Evolutionary conservation across 2,113 vertebrate species (phyloP), one percentile per base, ranked within the genome.

Genomic region (Prunella fulvescens): DNA sequence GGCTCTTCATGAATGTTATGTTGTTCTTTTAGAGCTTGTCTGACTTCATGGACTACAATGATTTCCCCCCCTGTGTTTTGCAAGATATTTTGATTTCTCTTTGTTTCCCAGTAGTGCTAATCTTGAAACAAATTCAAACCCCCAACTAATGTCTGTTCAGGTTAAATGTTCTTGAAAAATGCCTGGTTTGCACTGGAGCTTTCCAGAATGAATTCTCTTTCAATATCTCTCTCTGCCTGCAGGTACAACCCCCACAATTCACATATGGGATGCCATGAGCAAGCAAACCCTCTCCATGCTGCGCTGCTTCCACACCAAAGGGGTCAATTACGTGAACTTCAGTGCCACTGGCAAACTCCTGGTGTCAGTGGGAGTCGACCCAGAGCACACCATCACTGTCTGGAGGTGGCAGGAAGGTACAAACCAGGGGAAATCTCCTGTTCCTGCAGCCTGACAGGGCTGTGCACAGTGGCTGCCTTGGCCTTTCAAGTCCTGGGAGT

Each of bases 331-430:
- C 1, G 90, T 99, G 37, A 99, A 98, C 97, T 99, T 99, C 97
- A 99, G 99, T 4, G 99, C 99, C 14, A 99, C 99, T 1, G 99
- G 99, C 12, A 99, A 99, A 83, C 98, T 99, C 31, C 98, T 99
- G 90, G 98, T 99, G 50, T 99, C 99, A 0, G 98, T 99, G 47
- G 99, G 99, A 24, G 98, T 99, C 40, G 99, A 99, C 90, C 98
- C 99, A 1, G 99, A 99, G 45, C 99, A 99, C 88, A 99, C 99
- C 62, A 99, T 99, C 98, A 99, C 99, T 0, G 98, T 99, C 66
- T 99, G 99, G 99, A 98, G 99, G 78, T 99, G 99, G 99, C 99
- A 99, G 57, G 99, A 99, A 98, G 99, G 99, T 99, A 97, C 61
- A 39, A 15, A 72, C 25, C 76, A 12, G 2, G 24, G 29, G 19